A percentile compares a stretch with the other conserved stretches of the same genome.
Conservation (phyloP, 2,888 invertebrate species). For the Pandemis corylana region DNA sequence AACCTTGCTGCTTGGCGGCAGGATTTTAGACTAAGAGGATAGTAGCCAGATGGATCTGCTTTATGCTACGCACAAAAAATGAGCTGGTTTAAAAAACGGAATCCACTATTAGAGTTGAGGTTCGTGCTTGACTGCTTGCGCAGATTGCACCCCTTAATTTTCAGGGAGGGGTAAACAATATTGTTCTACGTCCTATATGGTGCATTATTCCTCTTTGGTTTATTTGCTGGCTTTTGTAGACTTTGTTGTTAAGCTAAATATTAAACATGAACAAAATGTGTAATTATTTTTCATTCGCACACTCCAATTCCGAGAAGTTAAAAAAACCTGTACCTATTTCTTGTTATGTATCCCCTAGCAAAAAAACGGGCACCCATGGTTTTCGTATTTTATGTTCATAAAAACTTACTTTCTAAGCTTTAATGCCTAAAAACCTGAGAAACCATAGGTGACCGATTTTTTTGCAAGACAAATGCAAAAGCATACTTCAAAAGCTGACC, state of each 20-base stretch:
- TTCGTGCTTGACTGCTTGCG: conserved; percentile 18
- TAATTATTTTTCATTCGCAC: not conserved
- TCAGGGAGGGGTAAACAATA: conserved; percentile 46
- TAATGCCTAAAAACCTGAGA: too few species aligned
- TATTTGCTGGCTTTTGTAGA: conserved; percentile 48
- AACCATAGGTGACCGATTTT: too few species aligned
- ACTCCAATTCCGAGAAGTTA: not conserved
- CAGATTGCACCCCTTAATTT: conserved; percentile 48
- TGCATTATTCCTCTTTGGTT: conserved; percentile 42
- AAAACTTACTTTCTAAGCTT: too few species aligned
- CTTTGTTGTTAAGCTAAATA: conserved; percentile 26
- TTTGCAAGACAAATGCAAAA: too few species aligned
- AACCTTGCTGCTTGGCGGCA: too few species aligned
- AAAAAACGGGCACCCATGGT: too few species aligned
- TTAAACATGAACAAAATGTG: not conserved
- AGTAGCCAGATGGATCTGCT: too few species aligned
- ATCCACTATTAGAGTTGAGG: not conserved
- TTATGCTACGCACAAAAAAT: too few species aligned
- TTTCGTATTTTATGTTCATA: too few species aligned
- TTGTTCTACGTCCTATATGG: conserved; percentile 43
- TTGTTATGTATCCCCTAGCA: too few species aligned
- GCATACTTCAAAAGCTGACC: too few species aligned
- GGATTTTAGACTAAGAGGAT: too few species aligned
- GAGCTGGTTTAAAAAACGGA: not conserved
- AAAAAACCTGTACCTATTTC: not conserved